Conservation (phyloP, 2,888 invertebrate genomes). For the Orthonychiurus folsomi region DNA sequence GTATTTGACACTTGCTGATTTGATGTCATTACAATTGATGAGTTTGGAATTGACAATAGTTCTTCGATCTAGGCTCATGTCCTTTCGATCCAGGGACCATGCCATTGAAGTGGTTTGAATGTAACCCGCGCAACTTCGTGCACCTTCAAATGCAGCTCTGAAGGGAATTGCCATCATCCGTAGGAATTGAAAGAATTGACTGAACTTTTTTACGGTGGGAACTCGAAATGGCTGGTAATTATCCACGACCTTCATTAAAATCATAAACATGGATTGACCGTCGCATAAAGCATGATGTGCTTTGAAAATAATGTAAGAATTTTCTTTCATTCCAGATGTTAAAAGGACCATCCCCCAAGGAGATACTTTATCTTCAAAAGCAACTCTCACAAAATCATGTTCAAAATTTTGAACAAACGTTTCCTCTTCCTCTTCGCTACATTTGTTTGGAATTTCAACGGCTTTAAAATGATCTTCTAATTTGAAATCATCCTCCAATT, state of each 20-base stretch:
- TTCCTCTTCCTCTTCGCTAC: neutral
- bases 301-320: conserved; percentile 1
- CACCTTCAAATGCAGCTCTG: no score
- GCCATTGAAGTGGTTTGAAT: no score
- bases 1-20: neutral
- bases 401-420: neutral
- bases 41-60: neutral
- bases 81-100: neutral
- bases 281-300: neutral
- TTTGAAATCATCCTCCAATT: neutral
- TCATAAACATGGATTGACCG: neutral
- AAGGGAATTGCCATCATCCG: neutral
- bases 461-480: neutral
- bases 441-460: neutral
- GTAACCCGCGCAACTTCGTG: no score
- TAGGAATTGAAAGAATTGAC: neutral
- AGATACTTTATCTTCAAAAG: neutral
- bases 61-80: neutral
- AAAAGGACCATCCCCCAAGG: conserved; percentile 1
- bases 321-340: neutral
- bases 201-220: no score
- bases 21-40: neutral
- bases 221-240: no score
- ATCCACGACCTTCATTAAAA: neutral
- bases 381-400: neutral